Percentiles rank a stretch among this genome's conserved stretches.
Evolutionary conservation across 2,797 vertebrate genomes (phyloP).

Genomic region (Oophaga sylvatica): DNA sequence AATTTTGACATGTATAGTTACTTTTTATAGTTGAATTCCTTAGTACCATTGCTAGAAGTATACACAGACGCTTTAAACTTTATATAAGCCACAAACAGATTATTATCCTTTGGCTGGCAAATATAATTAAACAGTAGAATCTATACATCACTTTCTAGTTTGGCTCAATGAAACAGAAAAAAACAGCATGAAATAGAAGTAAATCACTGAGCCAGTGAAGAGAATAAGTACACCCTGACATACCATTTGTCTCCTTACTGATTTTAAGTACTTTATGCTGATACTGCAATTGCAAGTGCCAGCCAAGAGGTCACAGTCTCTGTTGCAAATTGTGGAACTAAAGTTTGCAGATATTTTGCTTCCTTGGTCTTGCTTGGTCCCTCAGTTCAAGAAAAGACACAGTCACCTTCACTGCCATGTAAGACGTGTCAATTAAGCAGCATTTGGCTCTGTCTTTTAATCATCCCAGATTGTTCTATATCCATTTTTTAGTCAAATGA

Average conservation of each 20-base stretch:
- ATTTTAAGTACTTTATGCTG: constrained; percentile 34
- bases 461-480: constrained; percentile 36
- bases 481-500: constrained; percentile 35
- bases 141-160: background rate
- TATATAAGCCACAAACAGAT: background rate
- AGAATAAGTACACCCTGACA: constrained; percentile 30
- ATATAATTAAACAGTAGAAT: constrained; percentile 19
- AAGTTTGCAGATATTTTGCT: background rate
- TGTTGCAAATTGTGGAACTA: constrained; percentile 2
- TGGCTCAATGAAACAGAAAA: constrained; percentile 53
- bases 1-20: background rate
- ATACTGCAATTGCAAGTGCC: background rate
- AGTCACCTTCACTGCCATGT: constrained; percentile 47
- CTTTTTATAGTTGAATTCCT: background rate
- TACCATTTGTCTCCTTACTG: constrained; percentile 6
- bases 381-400: constrained; percentile 7
- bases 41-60: background rate
- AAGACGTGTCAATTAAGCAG: constrained; percentile 37
- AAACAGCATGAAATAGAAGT: background rate
- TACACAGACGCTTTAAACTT: background rate
- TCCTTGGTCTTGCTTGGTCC: background rate
- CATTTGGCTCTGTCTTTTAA: constrained; percentile 34
- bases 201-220: constrained; percentile 20
- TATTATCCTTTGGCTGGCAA: constrained; percentile 3
- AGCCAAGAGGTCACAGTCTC: constrained; percentile 15